phyloP scores from a whole-genome alignment of 2,113 vertebrate species.

The Macaca mulatta region DNA sequence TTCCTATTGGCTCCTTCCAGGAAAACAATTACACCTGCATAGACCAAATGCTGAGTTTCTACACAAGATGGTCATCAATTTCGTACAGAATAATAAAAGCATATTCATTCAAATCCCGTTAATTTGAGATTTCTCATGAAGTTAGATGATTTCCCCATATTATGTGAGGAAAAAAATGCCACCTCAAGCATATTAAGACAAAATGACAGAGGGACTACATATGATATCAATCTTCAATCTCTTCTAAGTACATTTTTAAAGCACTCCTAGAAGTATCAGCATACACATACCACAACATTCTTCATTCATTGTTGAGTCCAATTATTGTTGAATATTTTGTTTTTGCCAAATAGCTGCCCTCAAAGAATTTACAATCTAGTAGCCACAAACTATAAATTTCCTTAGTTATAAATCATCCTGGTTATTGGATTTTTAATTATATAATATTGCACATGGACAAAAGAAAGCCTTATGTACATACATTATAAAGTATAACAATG shows the following conservation, averaged over 20 bases:
- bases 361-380: background rate
- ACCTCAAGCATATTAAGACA: constrained; percentile 52
- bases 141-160: background rate
- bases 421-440: background rate
- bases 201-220: background rate
- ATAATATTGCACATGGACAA: background rate
- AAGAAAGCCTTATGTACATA: background rate
- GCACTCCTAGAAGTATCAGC: background rate
- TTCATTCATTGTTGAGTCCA: background rate
- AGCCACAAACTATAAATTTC: background rate
- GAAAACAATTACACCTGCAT: background rate
- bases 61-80: constrained; percentile 31
- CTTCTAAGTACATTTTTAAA: constrained; percentile 28
- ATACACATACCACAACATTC: background rate
- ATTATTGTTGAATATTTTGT: background rate
- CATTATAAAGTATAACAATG: background rate
- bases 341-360: background rate
- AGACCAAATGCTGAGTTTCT: constrained; percentile 38
- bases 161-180: background rate
- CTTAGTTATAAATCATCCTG: background rate
- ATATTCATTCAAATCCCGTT: constrained; percentile 44
- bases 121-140: constrained; percentile 48
- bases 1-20: background rate
- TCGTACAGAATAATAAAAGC: constrained; percentile 29
- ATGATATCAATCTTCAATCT: background rate